A percentile compares a stretch with the other conserved stretches of the same genome.
These are phyloP conservation scores for Semaprochilodus insignis DNA, from an alignment of 2,797 vertebrate species.

Conservation along the genomic window DNA sequence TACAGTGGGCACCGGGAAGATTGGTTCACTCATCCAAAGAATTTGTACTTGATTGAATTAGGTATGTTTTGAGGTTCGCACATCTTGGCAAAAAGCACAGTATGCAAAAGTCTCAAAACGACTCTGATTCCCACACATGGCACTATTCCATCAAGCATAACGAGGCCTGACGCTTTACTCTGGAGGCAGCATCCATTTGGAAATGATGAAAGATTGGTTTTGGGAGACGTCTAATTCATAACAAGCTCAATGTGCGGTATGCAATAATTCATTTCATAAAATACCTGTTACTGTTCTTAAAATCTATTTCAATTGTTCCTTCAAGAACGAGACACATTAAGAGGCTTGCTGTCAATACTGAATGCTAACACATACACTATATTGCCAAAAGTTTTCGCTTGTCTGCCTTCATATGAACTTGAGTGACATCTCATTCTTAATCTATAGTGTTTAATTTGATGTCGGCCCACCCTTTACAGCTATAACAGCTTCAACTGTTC, in stretches of 20 bases:
- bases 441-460: too few species aligned
- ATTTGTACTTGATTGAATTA: background rate
- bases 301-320: background rate
- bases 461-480: too few species aligned
- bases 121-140: background rate
- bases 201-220: background rate
- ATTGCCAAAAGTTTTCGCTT: too few species aligned
- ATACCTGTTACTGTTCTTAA: background rate
- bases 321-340: background rate
- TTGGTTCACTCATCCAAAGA: background rate
- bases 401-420: too few species aligned
- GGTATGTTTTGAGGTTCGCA: background rate
- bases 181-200: background rate
- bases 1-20: background rate
- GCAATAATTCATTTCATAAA: background rate
- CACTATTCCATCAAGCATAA: constrained; percentile 1
- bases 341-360: background rate
- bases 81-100: background rate
- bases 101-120: background rate
- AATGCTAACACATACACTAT: background rate
- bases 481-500: too few species aligned
- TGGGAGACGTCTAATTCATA: background rate
- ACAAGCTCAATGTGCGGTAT: background rate
- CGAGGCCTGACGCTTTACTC: background rate
- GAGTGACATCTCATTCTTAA: too few species aligned